These are phyloP conservation scores for Otus scops DNA, from an alignment of 2,797 vertebrate species.

Conservation along the genomic window DNA sequence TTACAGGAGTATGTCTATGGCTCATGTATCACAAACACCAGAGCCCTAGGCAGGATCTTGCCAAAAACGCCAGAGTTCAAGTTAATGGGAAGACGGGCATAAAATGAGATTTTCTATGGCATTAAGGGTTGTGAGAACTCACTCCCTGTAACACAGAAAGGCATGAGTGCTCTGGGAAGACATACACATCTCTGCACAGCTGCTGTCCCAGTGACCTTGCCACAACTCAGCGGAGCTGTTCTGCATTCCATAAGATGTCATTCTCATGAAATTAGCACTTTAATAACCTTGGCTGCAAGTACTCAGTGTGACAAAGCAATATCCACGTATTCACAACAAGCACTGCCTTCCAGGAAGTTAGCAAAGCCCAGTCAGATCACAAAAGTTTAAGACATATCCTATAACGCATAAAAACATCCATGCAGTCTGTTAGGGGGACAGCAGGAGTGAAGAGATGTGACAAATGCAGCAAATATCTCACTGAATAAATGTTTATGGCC, in stretches of 20 bases:
- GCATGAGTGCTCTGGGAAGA: not conserved
- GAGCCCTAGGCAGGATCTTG: not conserved
- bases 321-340: not conserved
- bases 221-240: not conserved
- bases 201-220: slow-evolving; percentile 26
- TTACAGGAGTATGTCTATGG: not conserved
- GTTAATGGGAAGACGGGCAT: not conserved
- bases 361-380: not conserved
- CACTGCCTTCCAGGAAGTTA: not conserved
- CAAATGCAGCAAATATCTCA: not conserved
- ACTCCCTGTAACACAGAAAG: not conserved
- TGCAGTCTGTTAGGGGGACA: not conserved
- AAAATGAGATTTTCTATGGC: not conserved
- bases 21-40: not conserved
- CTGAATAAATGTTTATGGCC: not conserved
- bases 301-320: not conserved
- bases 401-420: accelerated
- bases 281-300: slow-evolving; percentile 3
- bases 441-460: not conserved
- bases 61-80: not conserved
- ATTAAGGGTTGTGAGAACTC: not conserved
- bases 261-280: slow-evolving; percentile 32
- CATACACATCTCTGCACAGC: not conserved
- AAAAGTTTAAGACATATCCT: not conserved
- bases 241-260: not conserved